These are phyloP conservation scores for Amazona vittata DNA, from an alignment of 2,113 vertebrate species.

Conservation along the genomic window DNA sequence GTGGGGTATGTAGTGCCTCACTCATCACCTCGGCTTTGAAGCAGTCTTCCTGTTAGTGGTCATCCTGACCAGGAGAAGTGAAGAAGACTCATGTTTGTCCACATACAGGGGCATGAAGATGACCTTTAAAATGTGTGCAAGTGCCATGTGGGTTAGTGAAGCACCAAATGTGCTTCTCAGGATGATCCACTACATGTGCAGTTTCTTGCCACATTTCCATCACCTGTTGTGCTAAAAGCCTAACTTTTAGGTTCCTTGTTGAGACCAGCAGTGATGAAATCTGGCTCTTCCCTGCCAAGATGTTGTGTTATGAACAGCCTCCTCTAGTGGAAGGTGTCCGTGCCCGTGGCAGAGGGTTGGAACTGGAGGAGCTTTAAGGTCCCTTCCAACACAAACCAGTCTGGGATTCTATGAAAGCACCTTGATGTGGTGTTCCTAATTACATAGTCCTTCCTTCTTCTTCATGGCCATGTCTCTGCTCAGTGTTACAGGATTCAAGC, in stretches of 20 bases:
- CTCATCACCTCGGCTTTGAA: accelerated
- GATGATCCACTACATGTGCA: background rate
- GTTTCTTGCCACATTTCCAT: background rate
- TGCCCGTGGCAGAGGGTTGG: background rate
- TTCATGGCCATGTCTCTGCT: background rate
- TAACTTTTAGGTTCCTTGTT: background rate
- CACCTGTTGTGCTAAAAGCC: background rate
- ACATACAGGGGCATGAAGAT: background rate
- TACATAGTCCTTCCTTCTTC: background rate
- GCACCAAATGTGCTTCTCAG: accelerated
- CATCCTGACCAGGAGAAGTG: background rate
- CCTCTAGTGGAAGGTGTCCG: accelerated
- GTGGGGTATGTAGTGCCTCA: background rate
- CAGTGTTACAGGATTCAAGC: background rate
- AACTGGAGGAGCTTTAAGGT: background rate
- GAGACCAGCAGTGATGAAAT: background rate
- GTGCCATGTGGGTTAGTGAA: background rate
- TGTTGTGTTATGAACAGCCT: background rate
- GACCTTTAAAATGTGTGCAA: too few relatives aligned
- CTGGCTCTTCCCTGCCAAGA: background rate
- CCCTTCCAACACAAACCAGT: background rate
- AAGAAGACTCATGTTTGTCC: background rate
- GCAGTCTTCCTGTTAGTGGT: background rate
- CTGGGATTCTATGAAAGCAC: accelerated
- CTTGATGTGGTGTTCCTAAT: background rate